Evolutionary conservation across 1,140 invertebrate genomes (phyloP).

Genomic region (Eumaeus atala): DNA sequence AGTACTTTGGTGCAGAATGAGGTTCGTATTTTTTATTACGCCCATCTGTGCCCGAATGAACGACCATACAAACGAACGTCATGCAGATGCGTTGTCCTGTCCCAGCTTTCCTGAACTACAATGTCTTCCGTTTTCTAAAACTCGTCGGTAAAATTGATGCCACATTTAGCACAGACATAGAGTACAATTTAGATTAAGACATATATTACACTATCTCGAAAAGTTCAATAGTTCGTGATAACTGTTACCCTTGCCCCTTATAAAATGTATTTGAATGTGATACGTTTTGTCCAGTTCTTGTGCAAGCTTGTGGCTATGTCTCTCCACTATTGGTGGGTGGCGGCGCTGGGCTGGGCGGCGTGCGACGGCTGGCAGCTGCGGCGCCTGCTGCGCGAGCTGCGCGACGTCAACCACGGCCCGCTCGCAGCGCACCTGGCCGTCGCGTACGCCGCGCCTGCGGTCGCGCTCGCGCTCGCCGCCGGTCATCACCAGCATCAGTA

Average conservation of each 20-base stretch:
- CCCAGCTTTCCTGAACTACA: no score
- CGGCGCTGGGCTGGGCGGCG: conserved; percentile 92
- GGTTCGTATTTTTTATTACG: conserved; percentile 49
- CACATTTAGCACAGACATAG: no score
- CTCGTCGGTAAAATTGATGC: no score
- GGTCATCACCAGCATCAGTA: conserved; percentile 96
- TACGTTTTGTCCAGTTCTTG: conserved; percentile 75
- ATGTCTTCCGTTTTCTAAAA: no score
- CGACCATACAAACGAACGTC: no score
- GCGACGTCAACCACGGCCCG: conserved; percentile 96
- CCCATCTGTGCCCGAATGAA: background rate
- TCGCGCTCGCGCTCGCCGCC: conserved; percentile 92
- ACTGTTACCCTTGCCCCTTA: no score
- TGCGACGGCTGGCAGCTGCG: conserved; percentile 94
- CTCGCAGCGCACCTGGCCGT: conserved; percentile 96
- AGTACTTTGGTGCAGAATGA: conserved; percentile 83
- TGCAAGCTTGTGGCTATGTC: conserved; percentile 94
- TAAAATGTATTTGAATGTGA: background rate
- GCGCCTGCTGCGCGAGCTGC: conserved; percentile 94
- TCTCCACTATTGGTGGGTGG: conserved; percentile 94
- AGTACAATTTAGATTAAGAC: no score
- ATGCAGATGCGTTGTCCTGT: no score
- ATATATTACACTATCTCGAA: no score
- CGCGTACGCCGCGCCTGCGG: conserved; percentile 94
- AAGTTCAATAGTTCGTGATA: no score